Percentiles rank a stretch among this genome's conserved stretches.
Conservation (phyloP, 53 echinoderm and acorn worm genomes). For the Paelopatides confundens region DNA sequence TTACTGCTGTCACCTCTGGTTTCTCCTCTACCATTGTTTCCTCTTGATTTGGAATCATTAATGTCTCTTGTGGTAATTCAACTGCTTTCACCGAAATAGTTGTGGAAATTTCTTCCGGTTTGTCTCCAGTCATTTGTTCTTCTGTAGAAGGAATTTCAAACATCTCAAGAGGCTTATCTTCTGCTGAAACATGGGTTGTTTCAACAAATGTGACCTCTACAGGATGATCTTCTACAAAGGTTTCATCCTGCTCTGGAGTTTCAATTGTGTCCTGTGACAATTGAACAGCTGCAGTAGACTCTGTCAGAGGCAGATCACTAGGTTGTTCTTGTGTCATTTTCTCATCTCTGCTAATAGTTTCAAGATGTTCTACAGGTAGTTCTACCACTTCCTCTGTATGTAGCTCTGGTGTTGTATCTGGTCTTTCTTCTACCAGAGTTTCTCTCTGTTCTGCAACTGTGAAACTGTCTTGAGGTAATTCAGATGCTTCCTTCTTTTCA, state of each 20-base stretch:
- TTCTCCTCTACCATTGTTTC: constrained; percentile 8
- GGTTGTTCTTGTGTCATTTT: constrained; percentile 51
- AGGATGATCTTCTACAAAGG: background rate
- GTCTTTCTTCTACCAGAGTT: background rate
- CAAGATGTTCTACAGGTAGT: constrained; percentile 33
- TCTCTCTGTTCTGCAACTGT: background rate
- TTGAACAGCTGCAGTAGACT: background rate
- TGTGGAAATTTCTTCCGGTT: constrained; percentile 61
- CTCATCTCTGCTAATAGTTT: constrained; percentile 38
- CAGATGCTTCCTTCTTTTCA: constrained; percentile 42
- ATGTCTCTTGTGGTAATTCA: constrained; percentile 48
- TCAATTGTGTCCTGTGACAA: background rate
- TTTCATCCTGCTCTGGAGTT: background rate
- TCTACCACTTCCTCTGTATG: constrained; percentile 57
- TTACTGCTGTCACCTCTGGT: constrained; percentile 48
- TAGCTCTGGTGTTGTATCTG: background rate
- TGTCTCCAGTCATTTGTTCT: constrained; percentile 41
- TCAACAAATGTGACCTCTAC: background rate
- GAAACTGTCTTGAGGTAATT: constrained; percentile 35
- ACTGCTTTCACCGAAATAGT: constrained; percentile 38
- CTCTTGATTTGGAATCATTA: constrained; percentile 26
- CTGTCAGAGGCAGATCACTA: constrained; percentile 27
- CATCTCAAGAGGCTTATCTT: constrained; percentile 47
- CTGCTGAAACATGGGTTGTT: background rate
- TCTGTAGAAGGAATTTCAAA: constrained; percentile 11